Evolutionary conservation across 2,113 vertebrate species (phyloP).

Genomic region (Nettapus auritus): DNA sequence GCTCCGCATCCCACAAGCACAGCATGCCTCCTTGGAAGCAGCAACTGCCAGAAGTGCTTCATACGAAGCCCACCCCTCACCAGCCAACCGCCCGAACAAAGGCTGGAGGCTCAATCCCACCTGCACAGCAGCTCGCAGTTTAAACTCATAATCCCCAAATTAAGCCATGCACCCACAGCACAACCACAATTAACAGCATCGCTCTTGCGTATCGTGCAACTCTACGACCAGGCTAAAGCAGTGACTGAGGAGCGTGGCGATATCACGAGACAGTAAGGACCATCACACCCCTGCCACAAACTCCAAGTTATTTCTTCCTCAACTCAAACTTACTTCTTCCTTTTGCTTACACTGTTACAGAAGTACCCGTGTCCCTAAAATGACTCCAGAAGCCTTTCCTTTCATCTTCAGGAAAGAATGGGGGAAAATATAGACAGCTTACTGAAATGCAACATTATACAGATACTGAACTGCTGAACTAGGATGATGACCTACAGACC

Average conservation of each 20-base stretch:
- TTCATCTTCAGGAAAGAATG: too few species aligned
- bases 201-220: neutral
- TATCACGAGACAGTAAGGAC: neutral
- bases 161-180: neutral
- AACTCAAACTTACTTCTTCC: neutral
- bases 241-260: neutral
- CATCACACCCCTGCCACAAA: neutral
- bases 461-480: neutral
- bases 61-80: neutral
- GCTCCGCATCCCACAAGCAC: neutral
- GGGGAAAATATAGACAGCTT: too few species aligned
- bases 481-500: neutral
- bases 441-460: neutral
- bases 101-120: neutral
- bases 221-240: neutral
- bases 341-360: neutral
- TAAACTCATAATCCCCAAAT: neutral
- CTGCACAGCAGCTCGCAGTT: neutral
- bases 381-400: neutral
- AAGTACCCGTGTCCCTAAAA: neutral
- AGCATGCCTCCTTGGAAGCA: neutral
- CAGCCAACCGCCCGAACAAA: rapidly evolving
- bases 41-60: neutral
- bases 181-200: neutral
- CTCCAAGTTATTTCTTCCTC: neutral